Base-by-base conservation (phyloP, 2,888 invertebrate genomes). In the Adineta ricciae region DNA sequence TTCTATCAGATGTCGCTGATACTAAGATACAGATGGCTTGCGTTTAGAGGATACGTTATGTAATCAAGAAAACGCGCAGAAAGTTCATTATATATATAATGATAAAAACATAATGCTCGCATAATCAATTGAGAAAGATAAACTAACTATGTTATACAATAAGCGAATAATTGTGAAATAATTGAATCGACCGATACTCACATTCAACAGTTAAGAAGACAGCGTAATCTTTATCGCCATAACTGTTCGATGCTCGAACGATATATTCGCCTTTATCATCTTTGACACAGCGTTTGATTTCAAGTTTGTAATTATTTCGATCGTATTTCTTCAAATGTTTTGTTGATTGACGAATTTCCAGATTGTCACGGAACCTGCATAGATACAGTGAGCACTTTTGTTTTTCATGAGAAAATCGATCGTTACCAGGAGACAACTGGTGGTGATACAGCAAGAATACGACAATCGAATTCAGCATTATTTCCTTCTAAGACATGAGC, bases 211-310 rank as follows among this genome's bases (percentile, higher is more conserved):
- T 97, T 36, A 97, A 92, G 93, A 97, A 97, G 82, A 97, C 96
- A 64, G 96, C 95, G 91, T 97, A 97, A 91, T 97, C 97, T 88
- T 95, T 93, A 89, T 94, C 95, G 52, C 97, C 97, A 90, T 96
- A 97, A 90, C 95, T 95, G 92, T 97, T 97, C 92, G 97, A 96
- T 2, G 97, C 97, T 85, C 95, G 93, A 88, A 99, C 96, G 87
- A 96, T 94, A 91, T 97, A 98, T 91, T 98, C 97, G 88, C 98
- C 99, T 89, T 96, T 94, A 91, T 99, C 98, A 87, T 96, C 95
- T 84, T 72, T 32, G 24, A 78, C 78, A 64, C 84, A 82, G 46
- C 85, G 86, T 84, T 83, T 85, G 5, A 85, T 73, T 24, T 85
- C 85, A 21, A 85, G 78, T 32, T 73, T 83, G 50, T 83, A 85